Percentiles rank a stretch among this genome's conserved stretches.
Conservation (phyloP, 2,888 invertebrate species). For the Melolontha melolontha region DNA sequence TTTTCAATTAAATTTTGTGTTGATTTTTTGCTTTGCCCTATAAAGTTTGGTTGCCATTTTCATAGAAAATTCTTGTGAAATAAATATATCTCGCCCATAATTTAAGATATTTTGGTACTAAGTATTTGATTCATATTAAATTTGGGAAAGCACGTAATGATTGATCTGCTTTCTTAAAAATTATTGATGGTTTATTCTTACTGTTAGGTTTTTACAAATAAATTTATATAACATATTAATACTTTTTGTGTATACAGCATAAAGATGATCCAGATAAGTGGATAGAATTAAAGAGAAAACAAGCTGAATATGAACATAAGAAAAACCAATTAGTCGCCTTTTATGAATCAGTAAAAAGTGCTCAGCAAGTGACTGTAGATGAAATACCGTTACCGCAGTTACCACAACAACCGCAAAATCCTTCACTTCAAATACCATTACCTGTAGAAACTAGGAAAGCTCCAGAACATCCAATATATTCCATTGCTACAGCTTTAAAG, state of each 20-base stretch:
- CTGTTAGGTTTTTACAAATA: constrained; percentile 6
- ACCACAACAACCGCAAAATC: constrained; percentile 65
- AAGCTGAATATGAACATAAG: constrained; percentile 93
- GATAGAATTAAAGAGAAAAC: constrained; percentile 89
- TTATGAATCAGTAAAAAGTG: constrained; percentile 95
- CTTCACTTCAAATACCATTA: constrained; percentile 60
- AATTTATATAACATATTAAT: constrained; percentile 22
- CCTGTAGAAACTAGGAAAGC: constrained; percentile 61
- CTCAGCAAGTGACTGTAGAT: constrained; percentile 94
- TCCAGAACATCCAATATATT: constrained; percentile 64
- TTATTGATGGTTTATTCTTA: no score
- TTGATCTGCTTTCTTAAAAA: no score
- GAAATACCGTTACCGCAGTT: constrained; percentile 93
- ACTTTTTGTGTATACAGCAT: constrained; percentile 71
- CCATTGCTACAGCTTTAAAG: constrained; percentile 64
- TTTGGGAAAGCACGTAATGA: no score
- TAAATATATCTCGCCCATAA: no score
- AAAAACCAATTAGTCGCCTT: constrained; percentile 89
- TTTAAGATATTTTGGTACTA: no score
- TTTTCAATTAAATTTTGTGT: no score
- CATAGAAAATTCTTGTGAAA: no score
- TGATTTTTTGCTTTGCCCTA: no score
- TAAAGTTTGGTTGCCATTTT: no score
- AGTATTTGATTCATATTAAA: no score
- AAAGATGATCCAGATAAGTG: constrained; percentile 97